Evolutionary conservation across 2,113 vertebrate genomes (phyloP), one percentile per base, ranked within the genome.

Genomic region (Tor tambroides): DNA sequence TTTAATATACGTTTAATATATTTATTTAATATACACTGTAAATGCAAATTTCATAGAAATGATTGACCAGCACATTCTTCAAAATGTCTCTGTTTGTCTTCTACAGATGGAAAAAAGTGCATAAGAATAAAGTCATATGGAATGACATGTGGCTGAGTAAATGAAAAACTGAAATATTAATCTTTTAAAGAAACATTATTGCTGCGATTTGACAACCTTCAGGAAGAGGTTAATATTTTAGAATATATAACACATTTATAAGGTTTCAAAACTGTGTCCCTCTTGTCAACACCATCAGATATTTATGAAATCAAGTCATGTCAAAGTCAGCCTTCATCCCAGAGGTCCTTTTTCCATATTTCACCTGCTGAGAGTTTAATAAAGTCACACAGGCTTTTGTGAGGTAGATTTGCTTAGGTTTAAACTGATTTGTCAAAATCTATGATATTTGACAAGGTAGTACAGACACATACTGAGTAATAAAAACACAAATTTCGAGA

Each of bases 241-340:
- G 74, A 76, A 76, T 32, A n/a, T n/a, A n/a, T 26, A 76, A n/a
- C 30, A n/a, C 2, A 26, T 76, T 51, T 30, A 51, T 51, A 17
- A 77, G 43, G 2, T 28, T 30, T 46, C 43, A 46, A 46, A 77
- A 11, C n/a, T 28, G 2, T 77, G n/a, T 77, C 43, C 43, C 75
- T 77, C n/a, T 77, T 51, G 75, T 77, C 75, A 77, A 19, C 74
- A 74, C 38, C 71, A 77, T 77, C 74, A 77, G 14, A 51, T 77
- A 77, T 77, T 51, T 51, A 77, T 77, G 26, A 51, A 77, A 51
- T 77, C n/a, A 51, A 28, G 74, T 7, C 46, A 77, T 49, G 14
- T n/a, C 38, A 74, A 77, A 51, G 75, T 77, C 43, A 49, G 41
- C 41, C 43, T 77, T 77, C 43, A 77, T 51, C 43, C 74, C 41